Evolutionary conservation across 2,113 vertebrate genomes (phyloP).

Genomic region (Tretioscincus oriximinensis): DNA sequence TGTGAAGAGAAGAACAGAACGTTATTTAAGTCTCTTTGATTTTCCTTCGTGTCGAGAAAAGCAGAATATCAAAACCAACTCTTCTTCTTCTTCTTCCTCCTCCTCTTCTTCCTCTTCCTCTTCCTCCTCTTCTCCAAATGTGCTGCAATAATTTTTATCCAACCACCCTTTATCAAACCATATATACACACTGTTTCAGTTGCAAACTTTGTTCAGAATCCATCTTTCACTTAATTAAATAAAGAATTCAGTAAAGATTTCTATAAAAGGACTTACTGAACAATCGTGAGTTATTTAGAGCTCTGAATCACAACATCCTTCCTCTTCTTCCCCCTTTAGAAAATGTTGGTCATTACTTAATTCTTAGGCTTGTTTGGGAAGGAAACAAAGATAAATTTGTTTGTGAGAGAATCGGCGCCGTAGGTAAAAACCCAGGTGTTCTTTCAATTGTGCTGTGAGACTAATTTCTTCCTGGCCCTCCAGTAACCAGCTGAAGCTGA

Average conservation of each 20-base stretch:
- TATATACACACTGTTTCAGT: background rate
- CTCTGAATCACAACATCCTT: constrained; percentile 41
- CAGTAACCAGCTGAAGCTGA: constrained; percentile 78
- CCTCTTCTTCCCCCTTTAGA: background rate
- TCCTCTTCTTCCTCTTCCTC: too few relatives aligned
- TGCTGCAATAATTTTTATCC: too few relatives aligned
- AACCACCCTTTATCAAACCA: background rate
- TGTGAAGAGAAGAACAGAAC: too few relatives aligned
- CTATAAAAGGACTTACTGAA: constrained; percentile 12
- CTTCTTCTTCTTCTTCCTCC: too few relatives aligned
- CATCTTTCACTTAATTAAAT: background rate
- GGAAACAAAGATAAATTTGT: constrained; percentile 80
- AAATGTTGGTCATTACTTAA: constrained; percentile 46
- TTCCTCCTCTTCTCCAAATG: too few relatives aligned
- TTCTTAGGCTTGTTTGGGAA: constrained; percentile 69
- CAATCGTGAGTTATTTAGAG: constrained; percentile 50
- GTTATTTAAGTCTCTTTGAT: too few relatives aligned
- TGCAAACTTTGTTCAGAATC: background rate
- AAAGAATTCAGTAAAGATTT: background rate
- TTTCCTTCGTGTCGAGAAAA: too few relatives aligned
- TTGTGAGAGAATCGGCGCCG: constrained; percentile 70
- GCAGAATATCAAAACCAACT: too few relatives aligned
- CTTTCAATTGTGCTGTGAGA: constrained; percentile 77
- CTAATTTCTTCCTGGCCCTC: constrained; percentile 82
- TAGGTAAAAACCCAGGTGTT: constrained; percentile 79